Evolutionary conservation across 2,888 invertebrate genomes (phyloP).

Genomic region (Andrena fulva): DNA sequence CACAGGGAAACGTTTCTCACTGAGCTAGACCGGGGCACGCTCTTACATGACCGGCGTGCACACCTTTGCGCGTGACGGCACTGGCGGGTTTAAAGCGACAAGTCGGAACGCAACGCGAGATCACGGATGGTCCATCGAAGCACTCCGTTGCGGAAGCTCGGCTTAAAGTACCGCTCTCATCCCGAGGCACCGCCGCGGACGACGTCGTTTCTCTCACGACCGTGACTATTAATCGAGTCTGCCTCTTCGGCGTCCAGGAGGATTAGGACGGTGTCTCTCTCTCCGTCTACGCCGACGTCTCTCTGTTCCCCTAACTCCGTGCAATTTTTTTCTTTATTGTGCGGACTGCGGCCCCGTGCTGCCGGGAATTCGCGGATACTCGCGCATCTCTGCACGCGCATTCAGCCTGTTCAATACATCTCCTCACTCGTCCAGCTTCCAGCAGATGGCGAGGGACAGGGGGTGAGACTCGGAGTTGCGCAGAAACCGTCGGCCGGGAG

Average conservation of each 20-base stretch:
- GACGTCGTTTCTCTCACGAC: conserved; percentile 72
- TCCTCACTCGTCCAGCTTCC: conserved; percentile 82
- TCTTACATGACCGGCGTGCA: conserved; percentile 64
- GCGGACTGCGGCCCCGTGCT: conserved; percentile 80
- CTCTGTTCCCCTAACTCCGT: conserved; percentile 62
- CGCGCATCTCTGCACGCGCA: conserved; percentile 84
- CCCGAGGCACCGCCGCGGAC: conserved; percentile 56
- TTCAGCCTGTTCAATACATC: conserved; percentile 84
- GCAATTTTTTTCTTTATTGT: conserved; percentile 74
- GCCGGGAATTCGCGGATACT: conserved; percentile 79
- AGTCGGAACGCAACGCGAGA: conserved; percentile 19
- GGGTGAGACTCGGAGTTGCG: conserved; percentile 58
- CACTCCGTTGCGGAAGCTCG: conserved; percentile 45
- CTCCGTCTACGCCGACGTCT: conserved; percentile 51
- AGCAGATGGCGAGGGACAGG: conserved; percentile 81
- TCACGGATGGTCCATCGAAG: conserved; percentile 57
- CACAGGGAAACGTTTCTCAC: conserved; percentile 6
- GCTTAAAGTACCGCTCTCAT: conserved; percentile 61
- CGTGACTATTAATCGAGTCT: conserved; percentile 75
- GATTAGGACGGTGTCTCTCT: conserved; percentile 66
- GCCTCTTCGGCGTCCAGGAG: conserved; percentile 73
- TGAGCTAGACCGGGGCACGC: not conserved
- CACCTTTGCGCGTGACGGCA: conserved; percentile 16
- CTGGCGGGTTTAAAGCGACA: not conserved
- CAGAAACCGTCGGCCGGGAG: conserved; percentile 42